Conservation (phyloP, 2,888 invertebrate genomes). For the Leptarthrus brevirostris region DNA sequence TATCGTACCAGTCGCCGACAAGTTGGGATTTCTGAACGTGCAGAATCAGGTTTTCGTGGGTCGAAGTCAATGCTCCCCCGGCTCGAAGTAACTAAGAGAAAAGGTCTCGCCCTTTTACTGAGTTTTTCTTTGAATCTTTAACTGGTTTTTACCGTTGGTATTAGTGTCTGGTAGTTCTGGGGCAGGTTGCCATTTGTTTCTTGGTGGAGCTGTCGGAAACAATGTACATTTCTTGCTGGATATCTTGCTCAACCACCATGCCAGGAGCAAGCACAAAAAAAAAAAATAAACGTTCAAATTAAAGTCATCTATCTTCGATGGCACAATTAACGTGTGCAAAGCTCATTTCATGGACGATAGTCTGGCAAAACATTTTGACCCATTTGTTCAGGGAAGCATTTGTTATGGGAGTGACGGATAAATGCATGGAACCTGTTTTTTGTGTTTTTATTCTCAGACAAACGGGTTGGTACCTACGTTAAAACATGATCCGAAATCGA, state of each 20-base stretch:
- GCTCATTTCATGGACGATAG: constrained; percentile 1
- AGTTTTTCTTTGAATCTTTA: not conserved
- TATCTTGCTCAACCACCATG: not conserved
- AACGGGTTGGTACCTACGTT: too few relatives aligned
- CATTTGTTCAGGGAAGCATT: not conserved
- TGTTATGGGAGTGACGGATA: not conserved
- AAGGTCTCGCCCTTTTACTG: constrained; percentile 22
- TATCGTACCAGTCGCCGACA: not conserved
- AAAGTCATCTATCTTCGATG: not conserved
- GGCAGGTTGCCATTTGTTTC: not conserved
- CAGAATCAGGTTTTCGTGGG: constrained; percentile 34
- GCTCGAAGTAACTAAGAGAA: constrained; percentile 27
- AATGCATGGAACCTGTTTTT: too few relatives aligned
- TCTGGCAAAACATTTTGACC: constrained; percentile 4
- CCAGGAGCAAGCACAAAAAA: not conserved
- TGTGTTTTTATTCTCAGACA: too few relatives aligned
- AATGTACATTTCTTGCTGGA: not conserved
- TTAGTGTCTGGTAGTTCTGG: not conserved
- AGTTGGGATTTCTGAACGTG: constrained; percentile 2
- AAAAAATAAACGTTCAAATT: not conserved
- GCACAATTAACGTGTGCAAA: constrained; percentile 1
- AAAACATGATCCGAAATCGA: too few relatives aligned
- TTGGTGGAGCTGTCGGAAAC: not conserved
- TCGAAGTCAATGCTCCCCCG: constrained; percentile 25
- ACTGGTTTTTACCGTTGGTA: constrained; percentile 25